Percentiles rank a stretch among this genome's conserved stretches.
Evolutionary conservation across 2,888 invertebrate genomes (phyloP).

Genomic region (Charanyca ferruginea): DNA sequence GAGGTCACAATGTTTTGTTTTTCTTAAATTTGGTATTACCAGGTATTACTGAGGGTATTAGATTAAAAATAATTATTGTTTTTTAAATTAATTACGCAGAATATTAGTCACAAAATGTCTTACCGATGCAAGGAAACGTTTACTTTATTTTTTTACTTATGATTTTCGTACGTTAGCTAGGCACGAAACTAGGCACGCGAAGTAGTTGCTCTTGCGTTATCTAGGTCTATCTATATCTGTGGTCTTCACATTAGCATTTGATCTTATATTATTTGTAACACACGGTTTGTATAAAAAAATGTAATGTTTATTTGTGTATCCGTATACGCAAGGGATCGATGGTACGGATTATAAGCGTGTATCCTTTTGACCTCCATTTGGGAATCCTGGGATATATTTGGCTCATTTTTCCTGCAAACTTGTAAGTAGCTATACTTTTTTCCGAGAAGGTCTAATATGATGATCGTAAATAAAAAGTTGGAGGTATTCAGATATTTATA

Average conservation of each 20-base stretch:
- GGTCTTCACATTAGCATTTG: background rate
- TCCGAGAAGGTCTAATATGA: conserved; percentile 2
- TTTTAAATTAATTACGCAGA: no score
- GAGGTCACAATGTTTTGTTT: no score
- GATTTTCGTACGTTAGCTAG: no score
- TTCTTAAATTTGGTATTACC: no score
- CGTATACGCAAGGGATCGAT: conserved; percentile 35
- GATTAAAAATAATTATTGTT: no score
- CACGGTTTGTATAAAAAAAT: conserved; percentile 11
- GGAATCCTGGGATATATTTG: conserved; percentile 29
- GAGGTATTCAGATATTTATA: background rate
- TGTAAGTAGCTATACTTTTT: conserved; percentile 14
- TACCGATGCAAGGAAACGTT: no score
- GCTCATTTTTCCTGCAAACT: conserved; percentile 27
- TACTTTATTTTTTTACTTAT: no score
- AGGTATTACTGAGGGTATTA: no score
- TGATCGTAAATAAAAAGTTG: conserved; percentile 4
- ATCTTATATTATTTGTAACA: background rate
- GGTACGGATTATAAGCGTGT: conserved; percentile 42
- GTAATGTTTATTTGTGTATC: conserved; percentile 32
- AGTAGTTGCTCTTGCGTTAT: no score
- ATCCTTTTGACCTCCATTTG: conserved; percentile 43
- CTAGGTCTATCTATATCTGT: no score
- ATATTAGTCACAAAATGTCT: no score
- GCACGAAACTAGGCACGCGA: no score